A percentile compares a stretch with the other conserved stretches of the same genome.
phyloP scores from a whole-genome alignment of 2,888 invertebrate genomes.

The Dascillus cervinus region DNA sequence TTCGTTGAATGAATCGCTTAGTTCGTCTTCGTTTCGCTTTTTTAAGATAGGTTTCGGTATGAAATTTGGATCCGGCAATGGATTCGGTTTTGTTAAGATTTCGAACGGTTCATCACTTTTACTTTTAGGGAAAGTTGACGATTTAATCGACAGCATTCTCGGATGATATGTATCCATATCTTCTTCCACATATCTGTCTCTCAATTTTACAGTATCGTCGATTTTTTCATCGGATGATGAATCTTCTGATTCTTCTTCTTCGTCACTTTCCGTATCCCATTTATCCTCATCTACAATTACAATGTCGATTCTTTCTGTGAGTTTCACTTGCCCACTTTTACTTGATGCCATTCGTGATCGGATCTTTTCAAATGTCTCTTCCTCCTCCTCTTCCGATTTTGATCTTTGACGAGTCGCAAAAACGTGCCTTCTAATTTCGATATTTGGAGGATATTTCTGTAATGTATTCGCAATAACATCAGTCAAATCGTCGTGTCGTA shows the following conservation, averaged over 20 bases:
- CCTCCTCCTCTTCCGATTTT: constrained; percentile 36
- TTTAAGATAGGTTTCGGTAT: constrained; percentile 76
- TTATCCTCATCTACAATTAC: constrained; percentile 33
- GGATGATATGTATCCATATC: constrained; percentile 66
- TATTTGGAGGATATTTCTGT: constrained; percentile 20
- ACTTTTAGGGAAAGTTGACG: constrained; percentile 8
- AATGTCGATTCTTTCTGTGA: too few relatives aligned
- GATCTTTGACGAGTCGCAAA: constrained; percentile 31
- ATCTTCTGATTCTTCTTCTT: constrained; percentile 34
- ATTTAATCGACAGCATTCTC: constrained; percentile 42
- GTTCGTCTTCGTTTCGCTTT: constrained; percentile 29
- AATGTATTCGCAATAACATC: constrained; percentile 29
- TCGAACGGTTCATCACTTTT: constrained; percentile 51
- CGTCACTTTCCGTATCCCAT: constrained; percentile 45
- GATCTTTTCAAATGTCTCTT: constrained; percentile 32
- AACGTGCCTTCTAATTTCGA: constrained; percentile 25
- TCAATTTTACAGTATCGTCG: too few relatives aligned
- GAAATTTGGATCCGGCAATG: constrained; percentile 62
- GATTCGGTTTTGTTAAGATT: constrained; percentile 52
- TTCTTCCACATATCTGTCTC: constrained; percentile 33
- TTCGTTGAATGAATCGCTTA: neutral
- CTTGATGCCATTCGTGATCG: constrained; percentile 38
- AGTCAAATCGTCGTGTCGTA: constrained; percentile 30
- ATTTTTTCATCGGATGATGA: constrained; percentile 34
- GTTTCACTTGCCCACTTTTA: constrained; percentile 37